Evolutionary conservation across 2,797 vertebrate genomes (phyloP), one percentile per base, ranked within the genome.

Genomic region (Merluccius polli): DNA sequence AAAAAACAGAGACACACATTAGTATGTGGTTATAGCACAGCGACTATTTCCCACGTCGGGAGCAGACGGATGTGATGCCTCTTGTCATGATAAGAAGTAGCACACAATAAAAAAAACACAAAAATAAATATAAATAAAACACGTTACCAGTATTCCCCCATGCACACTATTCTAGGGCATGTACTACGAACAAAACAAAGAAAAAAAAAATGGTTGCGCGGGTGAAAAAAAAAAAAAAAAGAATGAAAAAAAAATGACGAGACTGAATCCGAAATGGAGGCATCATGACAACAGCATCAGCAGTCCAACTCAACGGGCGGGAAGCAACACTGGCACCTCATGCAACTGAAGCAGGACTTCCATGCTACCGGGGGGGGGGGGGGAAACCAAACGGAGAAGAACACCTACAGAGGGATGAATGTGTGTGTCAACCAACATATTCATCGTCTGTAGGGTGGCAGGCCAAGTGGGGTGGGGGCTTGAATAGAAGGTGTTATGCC

Each of bases 331-430:
- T 73, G 84, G 83, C 78, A 67, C 81, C 73, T 87, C 90, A 92
- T 93, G 92, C 92, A 93, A 78, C 71, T 87, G 78, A 79, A 86
- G 79, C 33, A 75, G 36, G 73, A 80, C 71, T 73, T 80, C 75
- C 89, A 91, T 91, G 89, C 91, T 80, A 80, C 84, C 67, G 70
- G 35, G 32, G 18, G 59, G 27, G 21, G 6, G 12, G 59, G 68
- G 15, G 76, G n/a, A 63, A 63, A 63, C 27, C 52, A 63, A 63
- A 27, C 3, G n/a, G 69, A 79, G 72, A 65, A 65, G 16, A 73
- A 79, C 68, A 78, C 78, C 76, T 65, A 48, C 77, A 82, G 78
- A 52, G 63, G 77, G 79, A 86, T 79, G 83, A 87, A 88, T 85
- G 80, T 78, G 12, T 27, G 77, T 75, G 78, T 83, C 83, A 85